These are phyloP conservation scores for Euproctis similis DNA, from an alignment of 2,888 invertebrate species.

Conservation along the genomic window DNA sequence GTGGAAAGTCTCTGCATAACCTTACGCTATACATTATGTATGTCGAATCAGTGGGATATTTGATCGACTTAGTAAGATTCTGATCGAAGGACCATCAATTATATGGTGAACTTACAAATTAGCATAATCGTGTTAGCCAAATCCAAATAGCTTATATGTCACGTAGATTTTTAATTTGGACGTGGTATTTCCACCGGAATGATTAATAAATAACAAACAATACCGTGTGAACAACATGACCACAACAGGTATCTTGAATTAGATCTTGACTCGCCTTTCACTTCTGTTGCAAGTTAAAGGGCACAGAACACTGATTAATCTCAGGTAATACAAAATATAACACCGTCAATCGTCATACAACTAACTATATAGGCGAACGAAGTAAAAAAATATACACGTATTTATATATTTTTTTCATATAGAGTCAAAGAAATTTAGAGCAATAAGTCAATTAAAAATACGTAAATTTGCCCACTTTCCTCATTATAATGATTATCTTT, in stretches of 20 bases:
- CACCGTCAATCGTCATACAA: no score
- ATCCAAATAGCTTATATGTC: conserved; percentile 33
- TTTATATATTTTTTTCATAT: no score
- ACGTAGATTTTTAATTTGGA: conserved; percentile 34
- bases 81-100: no score
- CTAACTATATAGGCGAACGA: no score
- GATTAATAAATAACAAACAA: conserved; percentile 29
- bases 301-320: conserved; percentile 46
- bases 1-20: no score
- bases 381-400: no score
- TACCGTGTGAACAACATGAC: conserved; percentile 52
- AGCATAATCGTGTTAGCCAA: conserved; percentile 11
- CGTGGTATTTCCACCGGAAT: conserved; percentile 35
- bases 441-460: conserved; percentile 5
- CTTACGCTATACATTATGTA: no score
- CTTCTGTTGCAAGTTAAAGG: conserved; percentile 53
- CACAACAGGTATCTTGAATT: conserved; percentile 43
- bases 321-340: no score
- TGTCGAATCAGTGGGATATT: no score
- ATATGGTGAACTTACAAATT: no score
- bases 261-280: conserved; percentile 61
- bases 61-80: no score
- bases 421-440: no score
- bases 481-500: conserved; percentile 2
- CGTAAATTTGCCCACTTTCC: conserved; percentile 6